Conservation (phyloP, 2,113 vertebrate genomes). For the Calyptomena viridis region DNA sequence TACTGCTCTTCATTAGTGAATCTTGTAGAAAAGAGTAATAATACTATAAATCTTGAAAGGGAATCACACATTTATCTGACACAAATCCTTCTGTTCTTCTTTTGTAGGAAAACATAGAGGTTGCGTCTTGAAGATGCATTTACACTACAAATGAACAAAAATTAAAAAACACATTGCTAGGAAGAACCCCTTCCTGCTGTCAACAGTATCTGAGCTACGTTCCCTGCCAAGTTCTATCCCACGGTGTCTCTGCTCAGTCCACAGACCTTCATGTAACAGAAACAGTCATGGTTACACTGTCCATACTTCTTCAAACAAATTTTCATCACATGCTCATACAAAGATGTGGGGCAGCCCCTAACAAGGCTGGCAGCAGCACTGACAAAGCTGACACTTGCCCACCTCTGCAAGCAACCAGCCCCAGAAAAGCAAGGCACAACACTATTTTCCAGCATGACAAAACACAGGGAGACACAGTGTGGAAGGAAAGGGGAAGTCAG, state of each 20-base stretch:
- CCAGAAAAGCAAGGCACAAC: not conserved
- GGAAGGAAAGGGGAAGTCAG: not conserved
- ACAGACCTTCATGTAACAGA: not conserved
- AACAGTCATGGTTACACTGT: not conserved
- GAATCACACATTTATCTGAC: not conserved
- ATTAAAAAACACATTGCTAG: not conserved
- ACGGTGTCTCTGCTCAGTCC: fast-evolving
- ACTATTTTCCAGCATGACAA: not conserved
- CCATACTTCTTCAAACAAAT: not conserved
- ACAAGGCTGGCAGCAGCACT: not conserved
- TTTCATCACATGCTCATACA: fast-evolving
- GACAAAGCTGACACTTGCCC: not conserved
- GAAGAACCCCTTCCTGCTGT: not conserved
- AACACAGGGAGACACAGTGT: not conserved
- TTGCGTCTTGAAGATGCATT: not conserved
- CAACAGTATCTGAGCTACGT: not conserved
- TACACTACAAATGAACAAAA: not conserved
- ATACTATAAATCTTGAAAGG: not conserved
- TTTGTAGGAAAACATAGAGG: not conserved
- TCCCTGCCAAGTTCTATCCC: not conserved
- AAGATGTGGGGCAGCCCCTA: not conserved
- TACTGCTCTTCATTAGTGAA: not conserved
- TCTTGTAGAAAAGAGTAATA: not conserved
- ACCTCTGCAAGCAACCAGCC: not conserved
- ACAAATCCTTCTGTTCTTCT: not conserved